A percentile compares a stretch with the other conserved stretches of the same genome.
Evolutionary conservation across 2,113 vertebrate species (phyloP).

Genomic region (Neomonachus schauinslandi): DNA sequence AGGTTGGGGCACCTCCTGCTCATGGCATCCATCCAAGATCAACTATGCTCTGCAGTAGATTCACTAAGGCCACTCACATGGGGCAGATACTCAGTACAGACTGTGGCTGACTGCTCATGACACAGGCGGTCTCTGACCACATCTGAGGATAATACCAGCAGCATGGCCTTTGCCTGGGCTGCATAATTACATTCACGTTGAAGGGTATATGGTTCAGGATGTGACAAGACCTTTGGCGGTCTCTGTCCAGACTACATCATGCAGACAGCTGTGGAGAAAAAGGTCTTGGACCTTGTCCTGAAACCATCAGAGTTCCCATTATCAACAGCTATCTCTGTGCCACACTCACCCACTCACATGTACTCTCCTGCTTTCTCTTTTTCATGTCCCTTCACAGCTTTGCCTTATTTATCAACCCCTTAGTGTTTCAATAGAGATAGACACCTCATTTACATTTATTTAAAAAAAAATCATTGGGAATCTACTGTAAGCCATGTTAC

Average conservation of each 20-base stretch:
- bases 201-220: neutral
- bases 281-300: neutral
- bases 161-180: rapidly evolving
- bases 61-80: rapidly evolving
- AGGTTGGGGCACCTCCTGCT: rapidly evolving
- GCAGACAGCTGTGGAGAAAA: neutral
- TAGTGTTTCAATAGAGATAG: neutral
- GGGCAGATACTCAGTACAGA: neutral
- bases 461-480: neutral
- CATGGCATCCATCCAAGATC: neutral
- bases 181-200: neutral
- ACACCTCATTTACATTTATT: neutral
- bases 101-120: neutral
- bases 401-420: neutral
- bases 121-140: neutral
- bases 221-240: neutral
- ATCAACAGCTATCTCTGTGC: neutral
- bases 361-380: neutral
- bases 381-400: neutral
- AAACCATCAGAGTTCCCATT: neutral
- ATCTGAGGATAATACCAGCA: neutral
- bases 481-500: neutral
- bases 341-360: rapidly evolving
- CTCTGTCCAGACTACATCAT: neutral
- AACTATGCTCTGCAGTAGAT: neutral